These are phyloP conservation scores for Drosophila planitibia DNA, from an alignment of 2,888 invertebrate genomes.

Conservation along the genomic window DNA sequence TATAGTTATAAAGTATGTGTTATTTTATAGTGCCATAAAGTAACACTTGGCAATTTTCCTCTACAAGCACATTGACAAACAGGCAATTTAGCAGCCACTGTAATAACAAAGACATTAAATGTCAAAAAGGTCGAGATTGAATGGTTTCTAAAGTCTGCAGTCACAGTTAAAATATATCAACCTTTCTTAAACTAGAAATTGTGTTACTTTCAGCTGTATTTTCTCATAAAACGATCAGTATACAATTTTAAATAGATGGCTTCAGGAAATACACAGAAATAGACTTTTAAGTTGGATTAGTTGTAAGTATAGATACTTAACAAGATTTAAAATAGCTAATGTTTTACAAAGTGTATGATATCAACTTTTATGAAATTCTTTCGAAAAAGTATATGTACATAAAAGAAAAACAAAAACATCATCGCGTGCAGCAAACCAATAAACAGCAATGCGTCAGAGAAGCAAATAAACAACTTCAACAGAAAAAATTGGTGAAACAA, in stretches of 20 bases:
- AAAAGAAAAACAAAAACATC: constrained; percentile 9
- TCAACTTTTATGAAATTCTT: neutral
- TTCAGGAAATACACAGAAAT: neutral
- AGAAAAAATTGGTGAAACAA: constrained; percentile 54
- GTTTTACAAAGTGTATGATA: neutral
- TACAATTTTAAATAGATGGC: neutral
- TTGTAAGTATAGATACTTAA: no score
- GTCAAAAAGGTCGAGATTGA: neutral
- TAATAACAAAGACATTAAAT: neutral
- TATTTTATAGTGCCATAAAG: neutral
- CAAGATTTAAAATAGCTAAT: neutral
- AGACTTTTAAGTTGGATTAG: neutral
- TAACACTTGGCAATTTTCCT: neutral
- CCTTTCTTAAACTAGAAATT: neutral
- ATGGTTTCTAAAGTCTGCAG: neutral
- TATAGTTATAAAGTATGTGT: neutral
- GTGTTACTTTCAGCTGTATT: neutral
- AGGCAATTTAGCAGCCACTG: neutral
- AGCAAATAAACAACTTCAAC: constrained; percentile 72
- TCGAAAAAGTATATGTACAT: neutral
- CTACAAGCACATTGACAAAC: no score
- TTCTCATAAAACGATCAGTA: neutral
- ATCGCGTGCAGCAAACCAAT: constrained; percentile 52
- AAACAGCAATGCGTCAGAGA: constrained; percentile 68
- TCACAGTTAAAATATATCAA: neutral